Evolutionary conservation across 2,797 vertebrate genomes (phyloP).

Genomic region (Gastrophryne carolinensis): DNA sequence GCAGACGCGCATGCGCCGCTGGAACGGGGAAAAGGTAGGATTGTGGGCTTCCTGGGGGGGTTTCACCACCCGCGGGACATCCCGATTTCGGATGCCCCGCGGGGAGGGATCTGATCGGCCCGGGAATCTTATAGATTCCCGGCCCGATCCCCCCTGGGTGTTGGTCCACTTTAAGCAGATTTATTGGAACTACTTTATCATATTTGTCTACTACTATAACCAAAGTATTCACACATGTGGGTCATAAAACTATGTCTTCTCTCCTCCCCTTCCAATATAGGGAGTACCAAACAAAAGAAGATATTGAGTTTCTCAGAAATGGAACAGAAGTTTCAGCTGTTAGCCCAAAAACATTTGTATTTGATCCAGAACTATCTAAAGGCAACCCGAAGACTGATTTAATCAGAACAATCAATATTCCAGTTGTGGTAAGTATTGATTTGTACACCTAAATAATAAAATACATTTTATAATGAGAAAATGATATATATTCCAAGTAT

Average conservation of each 20-base stretch:
- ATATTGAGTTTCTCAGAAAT: constrained; percentile 82
- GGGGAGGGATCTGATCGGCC: no score
- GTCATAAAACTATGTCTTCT: not conserved
- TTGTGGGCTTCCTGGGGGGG: no score
- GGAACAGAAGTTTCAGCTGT: constrained; percentile 84
- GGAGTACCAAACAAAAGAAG: constrained; percentile 84
- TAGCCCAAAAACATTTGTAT: constrained; percentile 87
- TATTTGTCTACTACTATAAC: no score
- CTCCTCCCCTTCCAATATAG: constrained; percentile 65
- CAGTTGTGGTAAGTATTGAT: constrained; percentile 80
- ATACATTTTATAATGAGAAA: not conserved
- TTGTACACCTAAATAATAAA: not conserved
- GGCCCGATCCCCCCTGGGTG: no score
- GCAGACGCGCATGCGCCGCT: no score
- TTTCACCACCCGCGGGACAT: no score
- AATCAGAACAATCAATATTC: constrained; percentile 88
- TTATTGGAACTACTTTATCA: no score
- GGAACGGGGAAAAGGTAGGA: no score
- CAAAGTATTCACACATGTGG: no score
- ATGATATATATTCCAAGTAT: not conserved
- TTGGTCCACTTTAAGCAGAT: no score
- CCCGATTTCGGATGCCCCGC: no score
- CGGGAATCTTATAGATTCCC: no score
- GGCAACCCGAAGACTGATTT: constrained; percentile 81
- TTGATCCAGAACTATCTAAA: constrained; percentile 80